Evolutionary conservation across 2,888 invertebrate species (phyloP), one percentile per base, ranked within the genome.

Genomic region (Mimumesa dahlbomi): DNA sequence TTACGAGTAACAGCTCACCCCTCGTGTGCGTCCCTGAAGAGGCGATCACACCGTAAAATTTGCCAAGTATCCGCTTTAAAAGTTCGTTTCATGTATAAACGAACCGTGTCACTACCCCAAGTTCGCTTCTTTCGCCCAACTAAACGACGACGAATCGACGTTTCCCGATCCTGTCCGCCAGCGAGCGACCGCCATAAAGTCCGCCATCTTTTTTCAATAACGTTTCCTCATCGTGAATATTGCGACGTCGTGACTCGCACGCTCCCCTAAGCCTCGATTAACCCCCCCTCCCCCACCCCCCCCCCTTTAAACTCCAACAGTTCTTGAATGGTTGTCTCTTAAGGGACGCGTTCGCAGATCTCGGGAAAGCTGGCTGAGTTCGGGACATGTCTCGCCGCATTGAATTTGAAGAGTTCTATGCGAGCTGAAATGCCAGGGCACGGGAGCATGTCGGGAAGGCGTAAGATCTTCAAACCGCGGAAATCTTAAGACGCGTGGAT

Each of bases 161-260:
- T 7, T 13, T 45, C 25, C 25, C 25, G 58, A 58, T 58, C 56
- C 50, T 1, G 11, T 3, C 21, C 2, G 16, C 25, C 11, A 3
- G 25, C 7, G 58, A 69, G 49, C 61, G 48, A 43, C 31, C 50
- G 36, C 63, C 54, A 62, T 65, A 52, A 79, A 69, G 43, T 59
- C 45, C 57, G 45, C 40, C 57, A 63, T 61, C 58, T 54, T 50
- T n/a, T 54, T 67, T 64, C 66, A 71, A 79, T 75, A 74, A 71
- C 64, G 63, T 67, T 64, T 45, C 50, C 52, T 42, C 66, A 38
- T 56, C 54, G 58, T 45, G 50, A 70, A 67, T 73, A 68, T 66
- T 58, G 71, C 69, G 64, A 62, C 69, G 50, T 48, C 38, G 67
- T 52, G 48, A 22, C 54, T 54, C 48, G 14, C 14, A 14, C 59